Conservation (phyloP, 2,797 vertebrate genomes). For the Acrossocheilus wenchowensis region DNA sequence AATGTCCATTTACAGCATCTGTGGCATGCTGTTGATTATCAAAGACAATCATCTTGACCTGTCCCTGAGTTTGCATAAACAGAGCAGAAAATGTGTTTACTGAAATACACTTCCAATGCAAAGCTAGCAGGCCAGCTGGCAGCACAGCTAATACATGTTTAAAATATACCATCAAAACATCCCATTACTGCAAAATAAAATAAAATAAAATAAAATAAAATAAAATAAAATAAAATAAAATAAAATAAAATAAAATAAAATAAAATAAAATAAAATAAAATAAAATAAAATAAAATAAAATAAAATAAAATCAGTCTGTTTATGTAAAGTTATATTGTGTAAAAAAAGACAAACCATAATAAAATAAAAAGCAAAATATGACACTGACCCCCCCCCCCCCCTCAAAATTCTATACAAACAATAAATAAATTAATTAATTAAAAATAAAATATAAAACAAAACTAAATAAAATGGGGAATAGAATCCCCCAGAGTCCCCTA, state of each 20-base stretch:
- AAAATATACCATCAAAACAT: no score
- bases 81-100: not conserved
- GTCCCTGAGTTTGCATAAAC: not conserved
- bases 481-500: not conserved
- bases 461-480: not conserved
- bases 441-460: not conserved
- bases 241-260: no score
- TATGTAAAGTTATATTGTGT: not conserved
- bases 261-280: no score
- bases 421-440: not conserved
- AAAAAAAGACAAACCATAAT: not conserved
- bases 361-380: no score
- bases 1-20: slow-evolving; percentile 26
- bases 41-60: not conserved
- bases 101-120: not conserved
- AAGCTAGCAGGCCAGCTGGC: not conserved
- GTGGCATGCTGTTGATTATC: not conserved
- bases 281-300: not conserved
- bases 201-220: not conserved
- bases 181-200: not conserved
- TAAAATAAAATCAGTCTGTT: not conserved
- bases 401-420: not conserved
- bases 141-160: not conserved
- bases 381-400: no score
- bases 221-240: not conserved